These are phyloP conservation scores for Hippopotamyrus pictus DNA, from an alignment of 2,797 vertebrate species.

Conservation along the genomic window DNA sequence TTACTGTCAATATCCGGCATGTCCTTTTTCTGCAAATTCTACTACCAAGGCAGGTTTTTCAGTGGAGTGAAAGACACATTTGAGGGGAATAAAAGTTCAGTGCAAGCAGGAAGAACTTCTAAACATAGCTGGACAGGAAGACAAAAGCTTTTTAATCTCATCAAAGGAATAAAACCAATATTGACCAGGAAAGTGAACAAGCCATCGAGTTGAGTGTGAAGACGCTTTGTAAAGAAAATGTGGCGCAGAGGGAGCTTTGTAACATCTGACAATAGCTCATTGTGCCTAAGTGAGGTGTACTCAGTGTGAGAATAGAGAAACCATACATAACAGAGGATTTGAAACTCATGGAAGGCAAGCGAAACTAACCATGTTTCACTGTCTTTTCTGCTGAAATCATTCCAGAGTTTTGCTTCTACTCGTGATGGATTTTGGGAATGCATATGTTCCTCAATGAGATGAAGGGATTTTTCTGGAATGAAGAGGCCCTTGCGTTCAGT, in stretches of 20 bases:
- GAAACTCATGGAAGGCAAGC: not conserved
- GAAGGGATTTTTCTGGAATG: not conserved
- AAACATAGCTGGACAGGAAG: not conserved
- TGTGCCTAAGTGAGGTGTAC: not conserved
- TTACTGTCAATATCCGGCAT: not conserved
- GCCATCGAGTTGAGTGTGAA: not conserved
- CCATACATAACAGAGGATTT: not conserved
- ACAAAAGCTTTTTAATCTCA: conserved; percentile 4
- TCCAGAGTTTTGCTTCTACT: conserved; percentile 3
- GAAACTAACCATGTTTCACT: conserved; percentile 7
- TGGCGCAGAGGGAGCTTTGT: not conserved
- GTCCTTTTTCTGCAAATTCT: not conserved
- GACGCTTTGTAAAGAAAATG: not conserved
- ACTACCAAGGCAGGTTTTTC: not conserved
- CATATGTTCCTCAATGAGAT: not conserved
- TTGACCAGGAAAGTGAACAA: not conserved
- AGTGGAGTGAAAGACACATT: not conserved
- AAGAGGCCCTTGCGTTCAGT: not conserved
- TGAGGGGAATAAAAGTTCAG: not conserved
- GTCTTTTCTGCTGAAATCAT: not conserved
- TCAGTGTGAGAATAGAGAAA: not conserved
- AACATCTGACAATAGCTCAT: not conserved
- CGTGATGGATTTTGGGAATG: not conserved
- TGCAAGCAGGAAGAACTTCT: not conserved
- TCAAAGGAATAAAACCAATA: not conserved